Conservation (phyloP, 2,888 invertebrate genomes). For the Pristionchus maxplancki region DNA sequence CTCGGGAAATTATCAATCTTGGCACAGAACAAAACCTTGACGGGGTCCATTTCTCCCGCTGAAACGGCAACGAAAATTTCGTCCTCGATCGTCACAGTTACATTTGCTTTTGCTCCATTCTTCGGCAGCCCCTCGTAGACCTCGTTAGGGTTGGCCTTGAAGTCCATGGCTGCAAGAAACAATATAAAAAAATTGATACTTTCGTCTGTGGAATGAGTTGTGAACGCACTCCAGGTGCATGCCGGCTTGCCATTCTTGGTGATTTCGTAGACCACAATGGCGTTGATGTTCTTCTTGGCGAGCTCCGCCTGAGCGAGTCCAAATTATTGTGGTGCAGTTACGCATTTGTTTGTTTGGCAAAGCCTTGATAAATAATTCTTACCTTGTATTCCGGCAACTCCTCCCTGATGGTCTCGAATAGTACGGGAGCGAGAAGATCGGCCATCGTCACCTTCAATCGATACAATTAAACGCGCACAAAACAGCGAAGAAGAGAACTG, state of each 20-base stretch:
- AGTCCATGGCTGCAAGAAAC: conserved; percentile 82
- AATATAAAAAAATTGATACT: not conserved
- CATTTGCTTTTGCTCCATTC: conserved; percentile 83
- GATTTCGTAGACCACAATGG: conserved; percentile 89
- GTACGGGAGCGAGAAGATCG: conserved; percentile 8
- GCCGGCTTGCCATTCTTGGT: conserved; percentile 84
- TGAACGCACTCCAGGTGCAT: conserved; percentile 38
- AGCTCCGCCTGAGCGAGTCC: not conserved
- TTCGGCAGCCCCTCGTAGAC: conserved; percentile 87
- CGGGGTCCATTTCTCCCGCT: conserved; percentile 78
- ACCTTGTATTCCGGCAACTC: conserved; percentile 80
- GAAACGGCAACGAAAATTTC: conserved; percentile 87
- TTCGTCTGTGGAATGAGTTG: not conserved
- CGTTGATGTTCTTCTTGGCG: conserved; percentile 85
- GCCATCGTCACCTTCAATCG: not conserved
- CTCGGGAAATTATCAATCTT: not conserved
- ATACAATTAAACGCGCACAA: not conserved
- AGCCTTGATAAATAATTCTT: too few relatives aligned
- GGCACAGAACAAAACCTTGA: conserved; percentile 31
- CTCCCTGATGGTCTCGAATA: conserved; percentile 83
- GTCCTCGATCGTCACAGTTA: conserved; percentile 86
- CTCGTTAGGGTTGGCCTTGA: conserved; percentile 84
- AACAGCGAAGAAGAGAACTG: not conserved
- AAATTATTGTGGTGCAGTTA: too few relatives aligned
- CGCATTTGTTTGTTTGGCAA: too few relatives aligned